phyloP scores from a whole-genome alignment of 2,113 vertebrate genomes.

The Podilymbus podiceps region DNA sequence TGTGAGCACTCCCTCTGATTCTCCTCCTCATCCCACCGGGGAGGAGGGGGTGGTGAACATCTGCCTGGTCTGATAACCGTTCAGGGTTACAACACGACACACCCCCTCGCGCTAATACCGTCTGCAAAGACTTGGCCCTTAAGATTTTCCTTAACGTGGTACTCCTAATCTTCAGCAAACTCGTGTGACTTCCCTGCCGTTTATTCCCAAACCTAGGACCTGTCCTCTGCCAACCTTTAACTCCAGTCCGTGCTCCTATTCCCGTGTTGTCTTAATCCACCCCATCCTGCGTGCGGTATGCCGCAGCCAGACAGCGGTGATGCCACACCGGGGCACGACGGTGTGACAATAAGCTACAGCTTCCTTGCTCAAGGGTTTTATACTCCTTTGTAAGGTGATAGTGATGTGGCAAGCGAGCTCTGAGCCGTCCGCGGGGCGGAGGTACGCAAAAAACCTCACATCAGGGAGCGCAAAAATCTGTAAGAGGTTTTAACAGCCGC shows the following conservation, averaged over 20 bases:
- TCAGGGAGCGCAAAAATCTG: accelerated
- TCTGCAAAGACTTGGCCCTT: not conserved
- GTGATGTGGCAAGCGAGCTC: not conserved
- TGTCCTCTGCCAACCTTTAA: not conserved
- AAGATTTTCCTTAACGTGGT: not conserved
- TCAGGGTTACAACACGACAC: too few species aligned
- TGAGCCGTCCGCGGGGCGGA: accelerated
- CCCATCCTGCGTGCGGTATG: accelerated
- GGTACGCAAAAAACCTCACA: not conserved
- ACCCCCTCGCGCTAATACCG: too few species aligned
- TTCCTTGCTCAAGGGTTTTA: not conserved
- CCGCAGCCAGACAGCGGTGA: accelerated
- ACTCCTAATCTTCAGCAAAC: not conserved
- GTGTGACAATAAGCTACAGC: accelerated
- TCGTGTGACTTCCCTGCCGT: not conserved
- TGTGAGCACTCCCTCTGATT: too few species aligned
- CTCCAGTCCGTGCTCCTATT: not conserved
- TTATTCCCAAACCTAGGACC: not conserved
- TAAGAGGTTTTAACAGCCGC: accelerated
- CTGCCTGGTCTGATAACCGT: too few species aligned
- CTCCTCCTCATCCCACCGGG: too few species aligned
- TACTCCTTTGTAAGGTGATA: accelerated
- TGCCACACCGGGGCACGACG: accelerated
- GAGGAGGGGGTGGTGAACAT: too few species aligned
- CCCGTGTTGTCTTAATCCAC: accelerated